Conservation (phyloP, 2,797 vertebrate species). For the Epinephelus awoara region DNA sequence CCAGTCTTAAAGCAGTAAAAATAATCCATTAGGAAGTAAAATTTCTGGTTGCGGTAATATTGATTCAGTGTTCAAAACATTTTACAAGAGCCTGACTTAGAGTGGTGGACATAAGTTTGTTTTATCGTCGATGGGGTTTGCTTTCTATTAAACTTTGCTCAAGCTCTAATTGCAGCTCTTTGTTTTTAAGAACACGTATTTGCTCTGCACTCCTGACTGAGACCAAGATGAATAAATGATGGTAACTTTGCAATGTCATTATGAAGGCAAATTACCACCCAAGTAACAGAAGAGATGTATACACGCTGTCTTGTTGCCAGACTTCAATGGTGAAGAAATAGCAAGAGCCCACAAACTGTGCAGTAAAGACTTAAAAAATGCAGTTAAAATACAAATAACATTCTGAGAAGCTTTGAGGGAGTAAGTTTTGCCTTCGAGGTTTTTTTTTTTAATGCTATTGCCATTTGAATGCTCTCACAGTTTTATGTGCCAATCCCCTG, state of each 20-base stretch:
- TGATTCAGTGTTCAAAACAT: conserved; percentile 23
- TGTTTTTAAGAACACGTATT: conserved; percentile 9
- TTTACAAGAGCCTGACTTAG: neutral
- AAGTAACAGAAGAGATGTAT: conserved; percentile 6
- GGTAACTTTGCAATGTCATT: conserved; percentile 58
- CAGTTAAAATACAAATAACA: conserved; percentile 25
- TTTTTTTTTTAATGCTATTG: conserved; percentile 26
- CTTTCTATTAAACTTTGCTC: conserved; percentile 12
- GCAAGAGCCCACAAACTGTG: neutral
- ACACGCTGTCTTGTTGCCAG: neutral
- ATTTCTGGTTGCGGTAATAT: neutral
- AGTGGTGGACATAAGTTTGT: neutral
- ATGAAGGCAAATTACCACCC: conserved; percentile 51
- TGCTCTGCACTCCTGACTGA: conserved; percentile 29
- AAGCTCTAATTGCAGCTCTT: conserved; percentile 5
- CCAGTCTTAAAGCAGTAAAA: neutral
- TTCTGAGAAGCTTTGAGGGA: conserved; percentile 13
- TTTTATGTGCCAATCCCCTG: conserved; percentile 25
- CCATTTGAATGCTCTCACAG: conserved; percentile 26
- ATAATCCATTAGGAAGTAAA: conserved; percentile 11
- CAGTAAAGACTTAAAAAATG: neutral
- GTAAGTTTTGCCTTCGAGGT: neutral
- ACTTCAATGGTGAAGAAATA: neutral
- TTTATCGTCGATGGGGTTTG: neutral
- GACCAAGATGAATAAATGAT: conserved; percentile 52